Percentiles rank a stretch among this genome's conserved stretches.
Conservation (phyloP, 1,140 invertebrate genomes). For the Ostrea denselamellosa region DNA sequence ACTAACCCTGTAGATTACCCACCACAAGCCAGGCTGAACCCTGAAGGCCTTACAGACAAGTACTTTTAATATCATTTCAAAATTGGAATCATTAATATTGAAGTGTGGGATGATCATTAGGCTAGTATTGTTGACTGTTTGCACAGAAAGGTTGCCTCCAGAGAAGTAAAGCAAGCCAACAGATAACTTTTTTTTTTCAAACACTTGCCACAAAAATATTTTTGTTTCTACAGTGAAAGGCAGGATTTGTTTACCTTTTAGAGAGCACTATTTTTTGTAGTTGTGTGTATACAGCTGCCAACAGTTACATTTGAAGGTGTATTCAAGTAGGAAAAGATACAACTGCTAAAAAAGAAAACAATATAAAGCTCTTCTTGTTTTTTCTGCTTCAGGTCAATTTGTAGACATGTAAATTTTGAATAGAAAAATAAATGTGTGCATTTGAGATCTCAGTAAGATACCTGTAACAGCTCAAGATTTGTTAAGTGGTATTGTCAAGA, state of each 20-base stretch:
- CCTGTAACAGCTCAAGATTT: no score
- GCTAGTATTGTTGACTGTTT: no score
- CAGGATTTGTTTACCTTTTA: background rate
- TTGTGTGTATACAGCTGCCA: constrained; percentile 21
- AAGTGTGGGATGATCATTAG: background rate
- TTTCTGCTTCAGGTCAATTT: no score
- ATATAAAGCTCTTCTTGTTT: no score
- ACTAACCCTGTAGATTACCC: no score
- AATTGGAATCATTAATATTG: background rate
- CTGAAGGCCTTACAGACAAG: background rate
- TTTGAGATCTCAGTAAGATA: no score
- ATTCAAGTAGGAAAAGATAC: no score
- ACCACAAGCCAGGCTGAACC: background rate
- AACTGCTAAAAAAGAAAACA: no score
- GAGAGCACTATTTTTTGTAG: background rate
- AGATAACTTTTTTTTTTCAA: background rate
- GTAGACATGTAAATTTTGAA: no score
- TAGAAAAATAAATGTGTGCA: no score
- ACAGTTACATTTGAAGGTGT: background rate
- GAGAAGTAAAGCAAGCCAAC: background rate
- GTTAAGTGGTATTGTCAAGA: no score
- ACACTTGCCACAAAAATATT: background rate
- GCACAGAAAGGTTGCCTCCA: background rate
- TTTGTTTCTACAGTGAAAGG: background rate
- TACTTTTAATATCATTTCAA: background rate